phyloP scores from a whole-genome alignment of 2,113 vertebrate species.

The Eurystomus gularis region DNA sequence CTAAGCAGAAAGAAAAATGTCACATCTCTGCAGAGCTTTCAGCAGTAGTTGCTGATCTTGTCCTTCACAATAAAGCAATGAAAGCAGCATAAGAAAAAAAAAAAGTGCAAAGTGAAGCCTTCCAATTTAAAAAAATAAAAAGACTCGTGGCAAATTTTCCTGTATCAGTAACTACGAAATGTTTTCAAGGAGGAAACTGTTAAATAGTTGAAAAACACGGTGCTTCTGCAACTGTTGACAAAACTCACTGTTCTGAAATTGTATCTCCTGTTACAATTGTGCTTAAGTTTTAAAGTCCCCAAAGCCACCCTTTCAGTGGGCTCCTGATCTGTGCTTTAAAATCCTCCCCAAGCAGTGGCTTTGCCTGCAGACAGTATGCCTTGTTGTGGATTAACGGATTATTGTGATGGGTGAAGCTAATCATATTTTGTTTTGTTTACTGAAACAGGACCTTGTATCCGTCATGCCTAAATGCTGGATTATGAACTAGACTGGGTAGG shows the following conservation, averaged over 20 bases:
- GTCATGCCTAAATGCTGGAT: constrained; percentile 20
- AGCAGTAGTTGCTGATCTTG: neutral
- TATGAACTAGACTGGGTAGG: constrained; percentile 9
- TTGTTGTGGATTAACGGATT: constrained; percentile 38
- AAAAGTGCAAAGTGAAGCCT: neutral
- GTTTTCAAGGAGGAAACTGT: neutral
- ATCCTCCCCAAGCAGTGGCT: neutral
- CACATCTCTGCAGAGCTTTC: neutral
- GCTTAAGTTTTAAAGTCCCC: neutral
- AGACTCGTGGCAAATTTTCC: neutral
- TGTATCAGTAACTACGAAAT: neutral
- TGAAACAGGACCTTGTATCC: neutral
- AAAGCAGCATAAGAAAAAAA: neutral
- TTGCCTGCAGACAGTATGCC: neutral
- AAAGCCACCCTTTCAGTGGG: neutral
- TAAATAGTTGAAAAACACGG: neutral
- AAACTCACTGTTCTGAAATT: constrained; percentile 15
- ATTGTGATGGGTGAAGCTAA: neutral
- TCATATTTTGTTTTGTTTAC: constrained; percentile 21
- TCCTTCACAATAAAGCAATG: neutral
- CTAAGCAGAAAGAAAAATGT: neutral
- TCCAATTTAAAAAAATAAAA: neutral
- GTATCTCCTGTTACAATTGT: neutral
- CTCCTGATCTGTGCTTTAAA: neutral
- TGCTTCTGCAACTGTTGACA: neutral